Conservation (phyloP, 1,140 invertebrate species). For the Vanessa atalanta region DNA sequence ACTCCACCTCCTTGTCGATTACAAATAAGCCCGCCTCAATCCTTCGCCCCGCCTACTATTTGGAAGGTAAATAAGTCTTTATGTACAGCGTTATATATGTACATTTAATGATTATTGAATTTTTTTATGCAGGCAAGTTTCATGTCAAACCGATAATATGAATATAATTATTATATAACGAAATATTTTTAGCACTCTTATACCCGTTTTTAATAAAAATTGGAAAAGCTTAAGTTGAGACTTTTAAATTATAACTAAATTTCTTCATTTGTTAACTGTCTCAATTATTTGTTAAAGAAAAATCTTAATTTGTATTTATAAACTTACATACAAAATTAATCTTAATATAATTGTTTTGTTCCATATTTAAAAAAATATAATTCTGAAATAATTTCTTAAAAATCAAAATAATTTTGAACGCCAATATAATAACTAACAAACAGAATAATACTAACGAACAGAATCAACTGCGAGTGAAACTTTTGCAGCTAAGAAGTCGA, state of each 20-base stretch:
- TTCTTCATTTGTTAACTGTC: too few species aligned
- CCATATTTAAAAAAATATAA: too few species aligned
- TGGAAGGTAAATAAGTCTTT: slow-evolving; percentile 69
- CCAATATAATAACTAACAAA: slow-evolving; percentile 38
- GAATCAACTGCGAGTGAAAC: slow-evolving; percentile 67
- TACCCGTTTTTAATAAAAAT: neutral
- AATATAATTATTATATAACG: neutral
- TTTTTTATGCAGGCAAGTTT: neutral
- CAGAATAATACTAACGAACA: slow-evolving; percentile 60
- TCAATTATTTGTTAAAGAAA: too few species aligned
- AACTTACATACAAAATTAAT: too few species aligned
- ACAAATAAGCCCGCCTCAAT: slow-evolving; percentile 76
- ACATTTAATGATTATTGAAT: slow-evolving; percentile 7
- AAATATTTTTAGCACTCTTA: neutral
- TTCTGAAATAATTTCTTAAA: too few species aligned
- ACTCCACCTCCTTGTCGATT: slow-evolving; percentile 75
- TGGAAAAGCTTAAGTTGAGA: too few species aligned
- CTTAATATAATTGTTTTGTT: too few species aligned
- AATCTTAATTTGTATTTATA: too few species aligned
- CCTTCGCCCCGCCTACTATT: slow-evolving; percentile 72
- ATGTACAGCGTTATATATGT: slow-evolving; percentile 55
- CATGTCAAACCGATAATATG: too few species aligned
- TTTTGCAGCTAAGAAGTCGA: slow-evolving; percentile 68
- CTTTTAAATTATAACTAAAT: too few species aligned
- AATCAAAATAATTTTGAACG: neutral